Evolutionary conservation across 2,888 invertebrate genomes (phyloP).

Genomic region (Ellobium chinense): DNA sequence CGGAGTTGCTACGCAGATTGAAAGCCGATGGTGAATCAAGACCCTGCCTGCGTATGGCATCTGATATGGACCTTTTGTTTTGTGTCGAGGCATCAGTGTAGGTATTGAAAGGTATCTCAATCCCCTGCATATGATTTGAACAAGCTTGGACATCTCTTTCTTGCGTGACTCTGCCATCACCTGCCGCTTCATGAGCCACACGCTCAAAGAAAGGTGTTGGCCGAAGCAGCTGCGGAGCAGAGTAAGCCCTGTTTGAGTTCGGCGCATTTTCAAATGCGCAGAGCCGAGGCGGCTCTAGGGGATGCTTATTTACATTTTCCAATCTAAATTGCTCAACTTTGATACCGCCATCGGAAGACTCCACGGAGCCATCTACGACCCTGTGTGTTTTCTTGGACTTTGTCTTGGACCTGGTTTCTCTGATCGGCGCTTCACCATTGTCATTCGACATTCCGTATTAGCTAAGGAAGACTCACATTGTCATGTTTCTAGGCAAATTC

Average conservation of each 20-base stretch:
- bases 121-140: no score
- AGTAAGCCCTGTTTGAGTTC: no score
- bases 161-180: no score
- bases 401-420: background rate
- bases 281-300: background rate
- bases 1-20: background rate
- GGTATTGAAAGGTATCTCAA: no score
- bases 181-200: no score
- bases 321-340: background rate
- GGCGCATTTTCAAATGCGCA: no score
- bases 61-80: background rate
- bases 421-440: background rate
- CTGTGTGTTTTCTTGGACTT: background rate
- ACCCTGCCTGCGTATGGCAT: background rate
- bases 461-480: background rate
- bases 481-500: conserved; percentile 14
- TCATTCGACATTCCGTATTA: conserved; percentile 14
- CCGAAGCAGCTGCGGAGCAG: no score
- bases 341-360: background rate
- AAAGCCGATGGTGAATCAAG: background rate
- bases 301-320: background rate
- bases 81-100: no score
- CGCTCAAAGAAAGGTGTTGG: no score
- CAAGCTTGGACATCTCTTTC: no score
- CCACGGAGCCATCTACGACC: background rate